These are phyloP conservation scores for Cynopterus sphinx DNA, from an alignment of 2,797 vertebrate species.

Conservation along the genomic window DNA sequence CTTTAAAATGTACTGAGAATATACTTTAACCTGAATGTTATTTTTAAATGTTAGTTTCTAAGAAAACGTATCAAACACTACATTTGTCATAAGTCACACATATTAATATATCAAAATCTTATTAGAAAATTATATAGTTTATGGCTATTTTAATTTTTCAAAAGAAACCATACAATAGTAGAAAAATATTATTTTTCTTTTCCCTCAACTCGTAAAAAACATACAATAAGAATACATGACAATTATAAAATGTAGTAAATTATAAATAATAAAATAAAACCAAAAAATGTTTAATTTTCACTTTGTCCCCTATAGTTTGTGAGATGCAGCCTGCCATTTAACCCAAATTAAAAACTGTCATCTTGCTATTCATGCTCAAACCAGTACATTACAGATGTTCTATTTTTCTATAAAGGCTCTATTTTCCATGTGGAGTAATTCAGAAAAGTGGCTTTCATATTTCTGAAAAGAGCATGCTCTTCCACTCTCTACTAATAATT, in stretches of 20 bases:
- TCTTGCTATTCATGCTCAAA: not conserved
- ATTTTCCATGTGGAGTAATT: constrained; percentile 6
- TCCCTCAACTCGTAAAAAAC: not conserved
- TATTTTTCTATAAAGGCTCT: not conserved
- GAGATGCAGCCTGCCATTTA: not conserved
- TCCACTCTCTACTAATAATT: not conserved
- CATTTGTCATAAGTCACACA: not conserved
- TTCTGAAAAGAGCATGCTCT: not conserved
- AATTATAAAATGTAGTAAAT: not conserved
- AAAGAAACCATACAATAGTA: not conserved
- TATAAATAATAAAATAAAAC: not conserved
- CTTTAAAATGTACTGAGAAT: not conserved
- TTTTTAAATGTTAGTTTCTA: not conserved
- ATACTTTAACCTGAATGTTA: not conserved
- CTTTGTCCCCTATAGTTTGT: not conserved
- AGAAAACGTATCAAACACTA: not conserved
- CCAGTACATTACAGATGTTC: not conserved
- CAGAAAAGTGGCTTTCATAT: not conserved
- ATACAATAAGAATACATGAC: not conserved
- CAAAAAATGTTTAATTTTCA: not conserved
- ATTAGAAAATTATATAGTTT: not conserved
- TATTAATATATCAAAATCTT: not conserved
- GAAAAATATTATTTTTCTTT: not conserved
- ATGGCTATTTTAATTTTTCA: not conserved
- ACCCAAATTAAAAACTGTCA: not conserved